Conservation (phyloP, 1,140 invertebrate species). For the Dinothrombium tinctorium region DNA sequence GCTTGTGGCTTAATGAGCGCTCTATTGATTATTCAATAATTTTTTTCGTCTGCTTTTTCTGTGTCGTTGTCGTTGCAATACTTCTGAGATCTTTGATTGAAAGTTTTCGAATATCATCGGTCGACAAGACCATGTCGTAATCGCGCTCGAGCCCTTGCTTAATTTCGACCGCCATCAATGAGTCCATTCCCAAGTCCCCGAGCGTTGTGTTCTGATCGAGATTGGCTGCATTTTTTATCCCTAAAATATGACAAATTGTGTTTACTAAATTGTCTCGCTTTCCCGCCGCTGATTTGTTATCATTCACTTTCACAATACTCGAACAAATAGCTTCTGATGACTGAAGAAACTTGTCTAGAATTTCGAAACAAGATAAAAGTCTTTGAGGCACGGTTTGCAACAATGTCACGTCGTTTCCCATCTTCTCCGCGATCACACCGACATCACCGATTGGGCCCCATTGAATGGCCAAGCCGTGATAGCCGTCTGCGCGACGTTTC, state of each 20-base stretch:
- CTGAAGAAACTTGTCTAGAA: slow-evolving; percentile 47
- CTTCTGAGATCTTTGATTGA: too few species aligned
- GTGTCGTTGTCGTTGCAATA: too few species aligned
- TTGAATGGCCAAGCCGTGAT: slow-evolving; percentile 63
- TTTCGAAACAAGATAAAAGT: slow-evolving; percentile 57
- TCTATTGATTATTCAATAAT: too few species aligned
- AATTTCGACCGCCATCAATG: slow-evolving; percentile 90
- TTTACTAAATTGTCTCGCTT: slow-evolving; percentile 31
- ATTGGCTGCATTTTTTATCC: slow-evolving; percentile 53
- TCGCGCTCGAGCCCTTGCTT: slow-evolving; percentile 83
- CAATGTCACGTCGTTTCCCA: slow-evolving; percentile 64
- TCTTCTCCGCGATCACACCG: slow-evolving; percentile 61
- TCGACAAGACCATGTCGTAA: too few species aligned
- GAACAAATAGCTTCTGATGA: slow-evolving; percentile 7
- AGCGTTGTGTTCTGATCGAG: slow-evolving; percentile 46
- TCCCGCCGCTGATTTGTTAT: slow-evolving; percentile 32
- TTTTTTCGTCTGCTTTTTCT: too few species aligned
- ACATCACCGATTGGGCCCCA: slow-evolving; percentile 95
- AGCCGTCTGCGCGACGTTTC: slow-evolving; percentile 41
- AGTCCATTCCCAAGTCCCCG: slow-evolving; percentile 86
- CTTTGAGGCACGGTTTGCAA: slow-evolving; percentile 77
- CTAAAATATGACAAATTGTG: slow-evolving; percentile 58
- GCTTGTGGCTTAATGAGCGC: too few species aligned
- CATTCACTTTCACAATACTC: slow-evolving; percentile 16
- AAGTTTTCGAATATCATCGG: too few species aligned